Evolutionary conservation across 1,140 invertebrate species (phyloP).

Genomic region (Sitobion miscanthi): DNA sequence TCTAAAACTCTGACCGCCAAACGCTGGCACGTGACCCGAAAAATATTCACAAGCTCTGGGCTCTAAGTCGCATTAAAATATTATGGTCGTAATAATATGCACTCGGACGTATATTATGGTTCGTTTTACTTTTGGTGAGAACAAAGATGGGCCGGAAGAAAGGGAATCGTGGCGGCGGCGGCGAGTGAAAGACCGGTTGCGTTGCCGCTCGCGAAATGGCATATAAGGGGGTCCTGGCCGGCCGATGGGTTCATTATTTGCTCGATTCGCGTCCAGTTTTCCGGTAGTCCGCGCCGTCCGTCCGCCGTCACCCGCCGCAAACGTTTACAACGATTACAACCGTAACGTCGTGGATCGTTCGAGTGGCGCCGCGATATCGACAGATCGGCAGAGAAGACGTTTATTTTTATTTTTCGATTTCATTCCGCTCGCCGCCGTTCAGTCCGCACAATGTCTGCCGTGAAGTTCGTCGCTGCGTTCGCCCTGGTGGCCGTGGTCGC

Average conservation of each 20-base stretch:
- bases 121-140: conserved; percentile 31
- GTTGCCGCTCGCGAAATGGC: conserved; percentile 24
- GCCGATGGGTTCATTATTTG: conserved; percentile 1
- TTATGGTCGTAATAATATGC: not conserved
- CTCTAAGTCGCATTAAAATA: not conserved
- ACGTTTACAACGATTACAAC: not conserved
- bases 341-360: not conserved
- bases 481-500: not conserved
- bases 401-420: not conserved
- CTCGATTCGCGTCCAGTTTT: conserved; percentile 11
- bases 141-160: conserved; percentile 40
- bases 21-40: not conserved
- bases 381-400: not conserved
- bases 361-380: not conserved
- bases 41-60: not conserved
- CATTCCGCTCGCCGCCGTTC: not conserved
- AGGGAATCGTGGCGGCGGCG: not conserved
- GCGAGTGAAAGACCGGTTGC: conserved; percentile 47
- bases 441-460: not conserved
- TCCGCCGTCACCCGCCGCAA: not conserved
- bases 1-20: not conserved
- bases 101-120: not conserved
- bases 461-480: conserved; percentile 21
- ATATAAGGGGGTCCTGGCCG: conserved; percentile 41
- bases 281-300: not conserved